Base-by-base conservation (phyloP, 1,140 invertebrate genomes). In the Euwallacea similis region DNA sequence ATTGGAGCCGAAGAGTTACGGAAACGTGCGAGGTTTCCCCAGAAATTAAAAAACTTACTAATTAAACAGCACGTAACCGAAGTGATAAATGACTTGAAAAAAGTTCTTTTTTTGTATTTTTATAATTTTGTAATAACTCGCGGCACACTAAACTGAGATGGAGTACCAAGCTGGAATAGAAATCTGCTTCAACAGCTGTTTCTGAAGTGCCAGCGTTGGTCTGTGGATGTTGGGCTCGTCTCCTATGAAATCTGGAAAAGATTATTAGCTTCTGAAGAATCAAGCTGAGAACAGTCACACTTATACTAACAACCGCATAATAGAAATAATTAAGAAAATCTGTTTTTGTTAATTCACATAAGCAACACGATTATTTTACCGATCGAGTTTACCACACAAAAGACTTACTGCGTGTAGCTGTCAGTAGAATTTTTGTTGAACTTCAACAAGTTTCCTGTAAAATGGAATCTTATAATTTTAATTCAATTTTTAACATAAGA, bases 341-440 rank as follows among this genome's bases (percentile, higher is more conserved):
- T 33, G 21, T 33, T 4, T 33, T 33, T 33, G 21, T 33, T 33
- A 33, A 33, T 33, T 33, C 21, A 33, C 4, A 33, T 33, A 33
- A 33, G 21, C 21, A 33, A 33, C 21, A 33, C 21, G 4, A 33
- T 33, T 33, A 33, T 33, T 33, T 33, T 33, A 33, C 21, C 4
- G 21, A 33, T 33, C 21, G 21, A 33, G 21, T 33, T 33, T 33
- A 33, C 21, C 47, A 65, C 69, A 65, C 62, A 8, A 66, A 63
- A 42, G 41, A 67, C 70, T 71, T 71, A 71, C 69, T 7, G 41
- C 54, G 55, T 33, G 6, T 44, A 61, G 3, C 11, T 33, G n/a
- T 72, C 59, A 72, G 66, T 66, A 72, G 53, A 72, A 72, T 62
- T 66, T 72, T 53, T 72, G 70, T 62, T 72, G 70, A 55, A 72